These are phyloP conservation scores for Enteromius argenteus DNA, from an alignment of 2,797 vertebrate species.

Conservation along the genomic window DNA sequence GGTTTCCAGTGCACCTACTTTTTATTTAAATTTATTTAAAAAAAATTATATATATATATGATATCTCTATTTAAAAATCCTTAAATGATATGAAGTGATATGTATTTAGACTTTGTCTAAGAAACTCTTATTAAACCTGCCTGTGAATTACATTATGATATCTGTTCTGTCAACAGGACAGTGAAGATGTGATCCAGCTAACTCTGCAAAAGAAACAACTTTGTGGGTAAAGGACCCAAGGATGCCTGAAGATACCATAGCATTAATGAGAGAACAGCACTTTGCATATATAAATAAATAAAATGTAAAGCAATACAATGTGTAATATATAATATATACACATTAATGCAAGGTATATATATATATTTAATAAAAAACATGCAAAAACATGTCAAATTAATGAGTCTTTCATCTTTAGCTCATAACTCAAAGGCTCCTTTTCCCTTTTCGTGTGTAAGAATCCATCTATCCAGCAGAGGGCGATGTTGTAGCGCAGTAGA, in stretches of 20 bases:
- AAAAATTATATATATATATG: neutral
- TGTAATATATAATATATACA: too few relatives aligned
- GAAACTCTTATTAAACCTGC: neutral
- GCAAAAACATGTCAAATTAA: too few relatives aligned
- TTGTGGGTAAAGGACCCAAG: neutral
- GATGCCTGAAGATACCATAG: neutral
- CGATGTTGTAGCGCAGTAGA: neutral
- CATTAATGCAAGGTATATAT: too few relatives aligned
- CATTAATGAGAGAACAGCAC: neutral
- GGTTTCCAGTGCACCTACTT: neutral
- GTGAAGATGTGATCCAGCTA: neutral
- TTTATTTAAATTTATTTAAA: neutral
- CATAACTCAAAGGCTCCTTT: neutral
- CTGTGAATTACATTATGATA: neutral
- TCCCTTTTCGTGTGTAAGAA: neutral
- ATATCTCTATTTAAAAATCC: neutral
- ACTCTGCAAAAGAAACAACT: neutral
- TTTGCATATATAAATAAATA: neutral
- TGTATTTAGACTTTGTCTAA: neutral
- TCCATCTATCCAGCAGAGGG: slow-evolving; percentile 12
- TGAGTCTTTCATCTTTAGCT: too few relatives aligned
- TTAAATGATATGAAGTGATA: neutral
- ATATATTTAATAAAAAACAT: too few relatives aligned
- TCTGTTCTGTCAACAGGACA: neutral
- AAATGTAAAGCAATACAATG: neutral